Base-by-base conservation (phyloP, 1,140 invertebrate genomes). In the Hycleus phaleratus region DNA sequence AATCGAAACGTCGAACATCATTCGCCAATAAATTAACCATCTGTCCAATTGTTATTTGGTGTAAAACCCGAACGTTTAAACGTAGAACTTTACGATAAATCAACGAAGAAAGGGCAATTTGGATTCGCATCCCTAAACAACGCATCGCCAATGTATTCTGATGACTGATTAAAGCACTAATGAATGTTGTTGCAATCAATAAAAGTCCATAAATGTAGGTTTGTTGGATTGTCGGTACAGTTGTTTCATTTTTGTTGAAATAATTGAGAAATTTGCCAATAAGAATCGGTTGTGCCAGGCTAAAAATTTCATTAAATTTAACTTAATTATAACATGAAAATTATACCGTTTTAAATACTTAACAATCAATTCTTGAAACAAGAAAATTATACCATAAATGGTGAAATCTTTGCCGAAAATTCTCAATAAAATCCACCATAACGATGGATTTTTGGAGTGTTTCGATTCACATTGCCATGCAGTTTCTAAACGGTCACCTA, bases 11-110 rank as follows among this genome's bases (percentile, higher is more conserved):
- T 52, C 79, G 84, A 5, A 85, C 82, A 61, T 91, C 89, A 68
- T 91, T 92, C 0, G 89, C 89, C 73, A 92, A 78, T 1, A 92
- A 71, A 73, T 92, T 93, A 0, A 92, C 86, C 49, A 90, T 84
- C 74, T 91, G 88, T 0, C 90, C 90, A 1, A 85, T 73, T 8
- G 87, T 88, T 25, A 4, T 86, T 85, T 1, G 86, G 88, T 66
- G 85, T 32, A 93, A 70, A 5, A 90, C 85, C 3, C 80, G 83
- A 71, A 84, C 84, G 49, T 82, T 88, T 5, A 91, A 69, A 12
- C 80, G 79, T 18, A 90, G 71, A 12, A 84, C 83, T 78, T 93
- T 93, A 69, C 88, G 81, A 73, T 92, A 94, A 59, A 93, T 85
- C 40, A 93, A 76, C 0, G 88, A 86, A 65, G 85, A 88, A 70